A percentile compares a stretch with the other conserved stretches of the same genome.
Evolutionary conservation across 2,888 invertebrate genomes (phyloP).

Genomic region (Dolichopus griseipennis): DNA sequence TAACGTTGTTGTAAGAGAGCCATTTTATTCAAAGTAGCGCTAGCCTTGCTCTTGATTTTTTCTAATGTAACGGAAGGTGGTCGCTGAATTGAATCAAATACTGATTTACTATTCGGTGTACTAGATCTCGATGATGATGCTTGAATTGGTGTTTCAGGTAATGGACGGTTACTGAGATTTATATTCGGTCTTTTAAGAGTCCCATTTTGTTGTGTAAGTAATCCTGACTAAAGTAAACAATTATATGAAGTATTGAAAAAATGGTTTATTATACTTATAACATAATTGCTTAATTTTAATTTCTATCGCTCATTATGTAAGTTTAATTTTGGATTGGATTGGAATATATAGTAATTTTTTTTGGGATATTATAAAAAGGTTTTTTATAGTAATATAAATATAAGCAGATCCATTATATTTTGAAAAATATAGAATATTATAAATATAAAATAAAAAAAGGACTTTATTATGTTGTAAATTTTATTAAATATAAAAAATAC

Average conservation of each 20-base stretch:
- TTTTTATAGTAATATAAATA: too few species aligned
- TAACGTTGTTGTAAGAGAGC: conserved; percentile 49
- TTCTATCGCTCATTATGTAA: too few species aligned
- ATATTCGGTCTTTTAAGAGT: conserved; percentile 27
- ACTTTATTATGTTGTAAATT: conserved; percentile 17
- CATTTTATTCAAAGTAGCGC: conserved; percentile 42
- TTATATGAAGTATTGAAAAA: conserved; percentile 25
- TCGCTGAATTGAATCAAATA: conserved; percentile 40
- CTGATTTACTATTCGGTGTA: conserved; percentile 36
- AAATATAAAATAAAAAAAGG: conserved; percentile 14
- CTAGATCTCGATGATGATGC: conserved; percentile 35
- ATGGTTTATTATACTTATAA: conserved; percentile 23
- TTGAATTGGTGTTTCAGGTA: conserved; percentile 48
- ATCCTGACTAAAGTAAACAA: conserved; percentile 29
- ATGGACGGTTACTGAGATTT: conserved; percentile 42
- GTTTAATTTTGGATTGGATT: too few species aligned
- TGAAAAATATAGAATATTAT: conserved; percentile 10
- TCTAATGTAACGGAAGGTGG: conserved; percentile 43
- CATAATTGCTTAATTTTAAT: background rate
- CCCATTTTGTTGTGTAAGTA: conserved; percentile 31
- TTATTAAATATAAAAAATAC: conserved; percentile 14
- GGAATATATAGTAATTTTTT: too few species aligned
- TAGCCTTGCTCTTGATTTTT: conserved; percentile 42
- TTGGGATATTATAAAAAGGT: too few species aligned
- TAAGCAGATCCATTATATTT: too few species aligned